Evolutionary conservation across 2,113 vertebrate species (phyloP).

Genomic region (Daphoenositta chrysoptera): DNA sequence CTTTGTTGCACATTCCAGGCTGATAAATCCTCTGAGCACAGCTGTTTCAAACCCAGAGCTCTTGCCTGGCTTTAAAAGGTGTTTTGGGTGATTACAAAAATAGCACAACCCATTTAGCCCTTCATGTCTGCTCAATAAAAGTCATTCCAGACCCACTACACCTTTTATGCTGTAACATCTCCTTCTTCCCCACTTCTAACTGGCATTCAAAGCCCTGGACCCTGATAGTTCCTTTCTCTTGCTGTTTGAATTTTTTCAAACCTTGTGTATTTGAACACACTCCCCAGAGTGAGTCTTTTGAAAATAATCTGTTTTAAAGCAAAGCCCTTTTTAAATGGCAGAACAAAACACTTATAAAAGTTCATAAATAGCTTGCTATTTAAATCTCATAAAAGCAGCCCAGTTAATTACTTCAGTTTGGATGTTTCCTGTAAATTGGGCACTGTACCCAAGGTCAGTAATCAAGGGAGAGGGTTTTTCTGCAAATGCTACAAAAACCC

Average conservation of each 20-base stretch:
- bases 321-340: conserved; percentile 58
- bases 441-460: conserved; percentile 62
- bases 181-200: conserved; percentile 39
- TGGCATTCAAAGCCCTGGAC: conserved; percentile 58
- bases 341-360: conserved; percentile 72
- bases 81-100: conserved; percentile 48
- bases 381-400: conserved; percentile 74
- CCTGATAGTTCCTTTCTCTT: conserved; percentile 12
- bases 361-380: conserved; percentile 72
- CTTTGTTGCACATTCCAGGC: conserved; percentile 1
- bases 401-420: conserved; percentile 76
- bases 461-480: conserved; percentile 29
- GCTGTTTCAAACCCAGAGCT: background rate
- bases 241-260: conserved; percentile 54
- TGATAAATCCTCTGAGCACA: background rate
- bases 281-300: conserved; percentile 73
- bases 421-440: conserved; percentile 63
- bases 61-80: conserved; percentile 25
- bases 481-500: background rate
- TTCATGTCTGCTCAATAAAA: conserved; percentile 56
- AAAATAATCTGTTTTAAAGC: conserved; percentile 66
- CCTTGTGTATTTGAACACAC: conserved; percentile 71
- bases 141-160: conserved; percentile 38
- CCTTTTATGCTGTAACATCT: conserved; percentile 29
- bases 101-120: conserved; percentile 50